Percentiles rank a stretch among this genome's conserved stretches.
phyloP scores from a whole-genome alignment of 2,113 vertebrate genomes.

The Hyperopisus bebe region DNA sequence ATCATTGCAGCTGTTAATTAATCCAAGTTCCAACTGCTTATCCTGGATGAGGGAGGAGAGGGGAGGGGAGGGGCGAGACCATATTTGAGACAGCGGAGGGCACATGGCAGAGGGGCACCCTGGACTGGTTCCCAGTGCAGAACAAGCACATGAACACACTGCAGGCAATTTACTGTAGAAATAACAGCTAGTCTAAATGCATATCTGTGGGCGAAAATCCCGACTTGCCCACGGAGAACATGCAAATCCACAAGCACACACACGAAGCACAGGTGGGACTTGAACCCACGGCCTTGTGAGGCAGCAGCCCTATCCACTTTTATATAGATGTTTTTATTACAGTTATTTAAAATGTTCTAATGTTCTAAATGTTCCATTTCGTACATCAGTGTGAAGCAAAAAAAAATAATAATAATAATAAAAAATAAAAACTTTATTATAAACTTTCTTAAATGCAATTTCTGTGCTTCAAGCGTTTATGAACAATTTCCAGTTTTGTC shows the following conservation, averaged over 20 bases:
- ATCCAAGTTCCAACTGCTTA: not conserved
- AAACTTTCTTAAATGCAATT: not conserved
- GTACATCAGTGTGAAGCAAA: not conserved
- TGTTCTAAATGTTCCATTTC: not conserved
- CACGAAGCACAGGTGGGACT: not conserved
- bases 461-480: conserved; percentile 9
- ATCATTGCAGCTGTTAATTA: not conserved
- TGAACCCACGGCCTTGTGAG: not conserved
- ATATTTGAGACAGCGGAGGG: not conserved
- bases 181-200: not conserved
- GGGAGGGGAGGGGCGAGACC: not conserved
- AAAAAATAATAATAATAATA: not conserved
- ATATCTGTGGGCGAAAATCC: not conserved
- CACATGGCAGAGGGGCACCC: not conserved
- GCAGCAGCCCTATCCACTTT: not conserved
- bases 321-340: not conserved
- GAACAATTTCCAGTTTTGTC: not conserved
- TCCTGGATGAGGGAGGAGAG: not conserved
- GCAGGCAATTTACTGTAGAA: not conserved
- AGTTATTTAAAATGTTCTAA: not conserved
- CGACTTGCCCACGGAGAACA: not conserved
- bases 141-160: not conserved
- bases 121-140: not conserved
- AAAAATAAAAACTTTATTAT: not conserved
- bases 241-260: not conserved